These are phyloP conservation scores for Sinocyclocheilus maitianheensis DNA, from an alignment of 2,113 vertebrate genomes.

Conservation along the genomic window DNA sequence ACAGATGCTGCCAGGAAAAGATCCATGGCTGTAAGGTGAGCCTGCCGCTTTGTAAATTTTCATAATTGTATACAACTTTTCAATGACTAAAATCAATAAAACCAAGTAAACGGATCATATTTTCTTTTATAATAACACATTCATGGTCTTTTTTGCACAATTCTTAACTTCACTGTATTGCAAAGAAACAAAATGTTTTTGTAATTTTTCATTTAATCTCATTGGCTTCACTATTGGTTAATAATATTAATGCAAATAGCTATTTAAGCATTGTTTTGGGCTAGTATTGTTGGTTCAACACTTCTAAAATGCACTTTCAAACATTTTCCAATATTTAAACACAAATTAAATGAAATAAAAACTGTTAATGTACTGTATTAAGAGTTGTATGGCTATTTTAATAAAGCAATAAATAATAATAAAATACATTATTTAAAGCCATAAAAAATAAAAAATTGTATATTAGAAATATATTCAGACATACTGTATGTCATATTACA, in stretches of 20 bases:
- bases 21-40: conserved; percentile 84
- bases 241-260: not conserved
- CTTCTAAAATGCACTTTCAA: too few species aligned
- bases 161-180: not conserved
- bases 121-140: not conserved
- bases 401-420: not conserved
- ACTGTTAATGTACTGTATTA: too few species aligned
- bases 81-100: not conserved
- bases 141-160: not conserved
- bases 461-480: not conserved
- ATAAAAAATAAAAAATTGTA: not conserved
- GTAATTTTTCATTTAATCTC: not conserved
- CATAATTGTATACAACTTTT: not conserved
- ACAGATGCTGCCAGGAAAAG: conserved; percentile 87
- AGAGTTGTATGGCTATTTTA: not conserved
- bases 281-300: not conserved
- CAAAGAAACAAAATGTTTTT: too few species aligned
- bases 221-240: not conserved
- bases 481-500: not conserved
- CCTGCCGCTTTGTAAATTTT: not conserved
- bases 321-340: too few species aligned
- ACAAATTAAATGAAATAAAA: too few species aligned
- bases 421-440: not conserved
- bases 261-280: not conserved
- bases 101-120: not conserved